Percentiles rank a stretch among this genome's conserved stretches.
These are phyloP conservation scores for Poecile atricapillus DNA, from an alignment of 2,113 vertebrate species.

Conservation along the genomic window DNA sequence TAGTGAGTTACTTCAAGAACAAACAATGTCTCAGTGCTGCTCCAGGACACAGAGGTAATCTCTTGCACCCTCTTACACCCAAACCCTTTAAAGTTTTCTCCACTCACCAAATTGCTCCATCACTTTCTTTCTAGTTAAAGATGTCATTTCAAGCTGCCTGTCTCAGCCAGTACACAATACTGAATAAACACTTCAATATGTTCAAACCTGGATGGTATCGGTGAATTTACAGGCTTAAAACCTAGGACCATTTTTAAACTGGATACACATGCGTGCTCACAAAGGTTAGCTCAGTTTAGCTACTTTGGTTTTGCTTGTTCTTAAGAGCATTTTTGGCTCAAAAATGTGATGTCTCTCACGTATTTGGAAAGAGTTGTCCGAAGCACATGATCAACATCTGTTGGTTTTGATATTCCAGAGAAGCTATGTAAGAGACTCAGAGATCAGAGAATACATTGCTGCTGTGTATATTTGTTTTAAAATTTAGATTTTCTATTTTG, in stretches of 20 bases:
- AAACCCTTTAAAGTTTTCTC: not conserved
- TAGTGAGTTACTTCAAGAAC: not conserved
- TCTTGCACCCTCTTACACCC: not conserved
- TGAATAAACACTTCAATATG: not conserved
- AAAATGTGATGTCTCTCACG: not conserved
- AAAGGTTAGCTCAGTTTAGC: not conserved
- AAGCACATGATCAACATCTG: slow-evolving; percentile 13
- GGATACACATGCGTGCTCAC: rapidly evolving
- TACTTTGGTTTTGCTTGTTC: not conserved
- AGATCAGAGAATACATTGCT: not conserved
- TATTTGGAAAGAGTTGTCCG: not conserved
- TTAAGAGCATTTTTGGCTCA: slow-evolving; percentile 26
- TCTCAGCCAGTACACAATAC: not conserved
- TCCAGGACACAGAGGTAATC: not conserved
- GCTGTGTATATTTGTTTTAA: not conserved
- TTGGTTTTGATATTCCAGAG: not conserved
- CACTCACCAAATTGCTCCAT: not conserved
- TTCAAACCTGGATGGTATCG: not conserved
- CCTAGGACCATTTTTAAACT: not conserved
- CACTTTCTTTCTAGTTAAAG: not conserved
- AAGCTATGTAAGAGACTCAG: not conserved
- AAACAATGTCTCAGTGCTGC: not conserved
- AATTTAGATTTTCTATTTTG: not conserved
- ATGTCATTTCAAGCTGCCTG: not conserved
- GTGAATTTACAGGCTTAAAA: not conserved